Evolutionary conservation across 2,113 vertebrate genomes (phyloP).

Genomic region (Silurus glanis): DNA sequence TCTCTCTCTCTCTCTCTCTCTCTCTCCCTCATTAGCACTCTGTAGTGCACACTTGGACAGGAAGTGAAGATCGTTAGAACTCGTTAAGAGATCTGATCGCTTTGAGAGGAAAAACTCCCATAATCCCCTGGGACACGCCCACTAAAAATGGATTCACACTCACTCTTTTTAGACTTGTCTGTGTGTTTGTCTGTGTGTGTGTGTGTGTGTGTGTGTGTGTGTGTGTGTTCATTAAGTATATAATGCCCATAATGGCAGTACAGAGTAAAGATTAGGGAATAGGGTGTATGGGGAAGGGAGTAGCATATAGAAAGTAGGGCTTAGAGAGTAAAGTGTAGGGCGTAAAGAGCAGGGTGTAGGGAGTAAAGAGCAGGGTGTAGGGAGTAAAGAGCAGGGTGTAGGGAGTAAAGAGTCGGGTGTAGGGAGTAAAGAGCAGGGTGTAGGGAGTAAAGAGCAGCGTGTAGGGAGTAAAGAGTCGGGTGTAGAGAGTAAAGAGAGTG

Average conservation of each 20-base stretch:
- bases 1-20: not conserved
- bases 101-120: conserved; percentile 35
- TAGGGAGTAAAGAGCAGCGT: not conserved
- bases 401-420: not conserved
- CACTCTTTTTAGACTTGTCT: not conserved
- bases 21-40: not conserved
- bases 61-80: conserved; percentile 65
- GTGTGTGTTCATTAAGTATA: not conserved
- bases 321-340: too few species aligned
- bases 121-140: conserved; percentile 10
- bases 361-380: not conserved
- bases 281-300: not conserved
- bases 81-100: conserved; percentile 64
- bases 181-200: not conserved
- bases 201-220: not conserved
- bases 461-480: too few species aligned
- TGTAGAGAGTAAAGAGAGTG: too few species aligned
- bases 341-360: not conserved
- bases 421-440: not conserved
- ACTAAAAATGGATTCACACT: conserved; percentile 19
- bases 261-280: not conserved
- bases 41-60: conserved; percentile 50
- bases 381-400: not conserved
- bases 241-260: not conserved
- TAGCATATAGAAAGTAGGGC: not conserved